Percentiles rank a stretch among this genome's conserved stretches.
Evolutionary conservation across 2,797 vertebrate species (phyloP).

Genomic region (Amblyraja radiata): DNA sequence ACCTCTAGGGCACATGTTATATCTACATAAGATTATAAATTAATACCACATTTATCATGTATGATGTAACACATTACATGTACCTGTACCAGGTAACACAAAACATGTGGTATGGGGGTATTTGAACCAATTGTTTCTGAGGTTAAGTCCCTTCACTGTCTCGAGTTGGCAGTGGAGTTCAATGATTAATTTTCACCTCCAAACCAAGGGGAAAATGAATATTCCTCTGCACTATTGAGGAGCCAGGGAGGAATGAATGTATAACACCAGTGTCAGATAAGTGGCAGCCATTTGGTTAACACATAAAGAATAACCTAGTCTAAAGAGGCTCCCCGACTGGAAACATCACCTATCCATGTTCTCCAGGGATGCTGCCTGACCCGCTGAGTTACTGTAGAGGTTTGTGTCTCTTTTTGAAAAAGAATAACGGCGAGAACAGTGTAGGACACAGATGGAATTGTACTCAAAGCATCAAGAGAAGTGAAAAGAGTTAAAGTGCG

Average conservation of each 20-base stretch:
- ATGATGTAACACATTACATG: too few relatives aligned
- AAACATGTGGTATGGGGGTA: neutral
- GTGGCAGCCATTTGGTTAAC: neutral
- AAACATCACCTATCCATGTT: too few relatives aligned
- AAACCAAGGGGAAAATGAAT: neutral
- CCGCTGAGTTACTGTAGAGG: too few relatives aligned
- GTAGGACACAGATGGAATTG: neutral
- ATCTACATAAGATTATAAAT: too few relatives aligned
- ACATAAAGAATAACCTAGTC: neutral
- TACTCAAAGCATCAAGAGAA: neutral
- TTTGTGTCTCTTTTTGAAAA: neutral
- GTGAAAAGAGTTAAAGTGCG: neutral
- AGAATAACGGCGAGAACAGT: neutral
- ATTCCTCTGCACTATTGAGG: neutral
- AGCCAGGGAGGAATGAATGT: neutral
- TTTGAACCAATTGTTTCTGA: neutral
- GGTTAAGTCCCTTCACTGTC: neutral
- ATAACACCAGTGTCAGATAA: neutral
- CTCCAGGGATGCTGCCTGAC: too few relatives aligned
- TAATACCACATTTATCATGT: too few relatives aligned
- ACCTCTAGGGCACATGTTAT: too few relatives aligned
- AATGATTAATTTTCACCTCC: too few relatives aligned
- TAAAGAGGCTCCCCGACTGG: too few relatives aligned
- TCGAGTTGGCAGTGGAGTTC: neutral
- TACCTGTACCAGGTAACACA: too few relatives aligned